A percentile compares a stretch with the other conserved stretches of the same genome.
Conservation (phyloP, 2,888 invertebrate species). For the Zootermopsis nevadensis region DNA sequence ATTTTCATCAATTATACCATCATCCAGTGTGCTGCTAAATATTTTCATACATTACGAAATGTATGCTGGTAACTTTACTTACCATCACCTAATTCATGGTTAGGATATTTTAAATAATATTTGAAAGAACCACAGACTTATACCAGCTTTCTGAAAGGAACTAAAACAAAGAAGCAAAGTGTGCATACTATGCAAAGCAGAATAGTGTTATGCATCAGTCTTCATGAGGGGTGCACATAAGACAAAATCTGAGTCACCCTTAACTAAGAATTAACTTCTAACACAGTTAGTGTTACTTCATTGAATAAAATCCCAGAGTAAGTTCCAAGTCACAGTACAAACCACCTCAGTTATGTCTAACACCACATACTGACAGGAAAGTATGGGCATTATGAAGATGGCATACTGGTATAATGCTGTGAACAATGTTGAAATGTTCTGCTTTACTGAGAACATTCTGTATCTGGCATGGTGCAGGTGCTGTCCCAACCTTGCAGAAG, state of each 20-base stretch:
- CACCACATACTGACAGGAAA: slow-evolving; percentile 85
- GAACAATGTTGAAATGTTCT: slow-evolving; percentile 68
- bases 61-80: neutral
- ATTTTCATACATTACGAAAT: neutral
- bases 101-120: slow-evolving; percentile 3
- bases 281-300: slow-evolving; percentile 12
- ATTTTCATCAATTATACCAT: neutral
- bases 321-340: neutral
- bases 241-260: slow-evolving; percentile 24
- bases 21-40: neutral
- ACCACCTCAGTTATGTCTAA: slow-evolving; percentile 73
- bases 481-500: slow-evolving; percentile 77
- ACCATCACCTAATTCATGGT: slow-evolving; percentile 5
- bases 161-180: neutral
- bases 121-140: neutral
- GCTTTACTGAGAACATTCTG: slow-evolving; percentile 60
- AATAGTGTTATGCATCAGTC: neutral
- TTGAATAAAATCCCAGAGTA: slow-evolving; percentile 28
- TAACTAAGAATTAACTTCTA: slow-evolving; percentile 22
- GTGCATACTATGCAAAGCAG: slow-evolving; percentile 11
- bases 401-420: slow-evolving; percentile 82
- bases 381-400: slow-evolving; percentile 84
- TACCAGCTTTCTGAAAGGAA: neutral
- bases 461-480: slow-evolving; percentile 64
- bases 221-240: slow-evolving; percentile 5